Evolutionary conservation across 2,113 vertebrate genomes (phyloP), one percentile per base, ranked within the genome.

Genomic region (Columba janthina): DNA sequence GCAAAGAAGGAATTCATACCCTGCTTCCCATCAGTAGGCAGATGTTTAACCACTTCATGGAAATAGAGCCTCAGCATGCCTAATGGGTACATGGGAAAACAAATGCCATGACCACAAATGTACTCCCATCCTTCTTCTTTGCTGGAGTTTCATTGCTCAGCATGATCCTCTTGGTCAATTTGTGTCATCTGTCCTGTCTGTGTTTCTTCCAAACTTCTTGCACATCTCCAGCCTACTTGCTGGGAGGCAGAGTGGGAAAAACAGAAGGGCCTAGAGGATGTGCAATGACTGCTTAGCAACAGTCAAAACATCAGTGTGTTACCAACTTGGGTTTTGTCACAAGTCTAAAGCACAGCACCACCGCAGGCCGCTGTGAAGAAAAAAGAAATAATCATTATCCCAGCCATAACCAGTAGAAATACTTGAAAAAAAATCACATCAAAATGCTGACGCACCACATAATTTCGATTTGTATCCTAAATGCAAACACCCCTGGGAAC

Each of bases 51-150:
- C 10, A 20, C 32, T 82, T 53, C 53, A 32, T 53, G 61, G 36
- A 46, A 82, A 75, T 4, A 12, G 22, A 2, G 1, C 22, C 10
- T 46, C 54, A 61, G 28, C 12, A n/a, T 0, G 0, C 15, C 31
- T 69, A 69, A 61, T 2, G 2, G 54, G 61, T 54, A 69, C 46
- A 25, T 69, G 38, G 28, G 38, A 82, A 74, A 67, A 67, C 12
- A 67, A 74, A 67, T 46, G 22, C 24, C 17, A 10, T 50, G 57
- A 50, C 14, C 10, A 32, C 1, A 2, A 50, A 28, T 0, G 2
- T n/a, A 46, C 12, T 61, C 28, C 21, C 5, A 46, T 38, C 22
- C 18, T 75, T 7, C 18, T 82, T 15, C 15, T 69, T 67, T 82
- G 5, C 22, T 60, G 40, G 29, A 75, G 5, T n/a, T 75, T 11